Conservation (phyloP, 2,797 vertebrate species). For the Ficedula albicollis region DNA sequence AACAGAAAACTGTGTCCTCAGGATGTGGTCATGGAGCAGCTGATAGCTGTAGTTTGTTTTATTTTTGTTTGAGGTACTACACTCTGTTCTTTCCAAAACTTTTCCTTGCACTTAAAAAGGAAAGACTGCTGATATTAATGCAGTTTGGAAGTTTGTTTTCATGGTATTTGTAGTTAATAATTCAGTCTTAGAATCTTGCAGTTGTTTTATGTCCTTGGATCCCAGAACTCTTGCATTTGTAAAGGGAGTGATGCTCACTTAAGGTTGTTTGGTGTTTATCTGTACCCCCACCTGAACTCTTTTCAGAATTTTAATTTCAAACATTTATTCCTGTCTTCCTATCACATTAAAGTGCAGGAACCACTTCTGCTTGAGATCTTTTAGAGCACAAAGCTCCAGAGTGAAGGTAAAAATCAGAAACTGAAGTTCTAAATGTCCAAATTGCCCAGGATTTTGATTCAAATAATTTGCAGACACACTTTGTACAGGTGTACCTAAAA, state of each 20-base stretch:
- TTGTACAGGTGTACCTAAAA: background rate
- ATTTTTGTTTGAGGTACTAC: slow-evolving; percentile 5
- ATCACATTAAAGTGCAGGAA: background rate
- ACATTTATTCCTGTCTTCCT: background rate
- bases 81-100: slow-evolving; percentile 24
- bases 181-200: background rate
- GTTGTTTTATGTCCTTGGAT: background rate
- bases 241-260: background rate
- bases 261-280: background rate
- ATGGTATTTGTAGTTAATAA: background rate
- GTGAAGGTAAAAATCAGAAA: background rate
- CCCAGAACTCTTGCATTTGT: background rate
- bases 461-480: background rate
- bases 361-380: background rate
- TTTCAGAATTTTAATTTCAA: background rate
- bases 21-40: background rate
- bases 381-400: background rate
- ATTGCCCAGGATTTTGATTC: background rate
- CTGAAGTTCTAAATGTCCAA: background rate
- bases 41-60: slow-evolving; percentile 48
- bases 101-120: slow-evolving; percentile 34
- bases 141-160: background rate
- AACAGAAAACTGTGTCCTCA: slow-evolving; percentile 22
- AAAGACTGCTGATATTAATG: background rate
- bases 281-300: background rate